These are phyloP conservation scores for Rhynchophorus ferrugineus DNA, from an alignment of 1,140 invertebrate species.

Conservation along the genomic window DNA sequence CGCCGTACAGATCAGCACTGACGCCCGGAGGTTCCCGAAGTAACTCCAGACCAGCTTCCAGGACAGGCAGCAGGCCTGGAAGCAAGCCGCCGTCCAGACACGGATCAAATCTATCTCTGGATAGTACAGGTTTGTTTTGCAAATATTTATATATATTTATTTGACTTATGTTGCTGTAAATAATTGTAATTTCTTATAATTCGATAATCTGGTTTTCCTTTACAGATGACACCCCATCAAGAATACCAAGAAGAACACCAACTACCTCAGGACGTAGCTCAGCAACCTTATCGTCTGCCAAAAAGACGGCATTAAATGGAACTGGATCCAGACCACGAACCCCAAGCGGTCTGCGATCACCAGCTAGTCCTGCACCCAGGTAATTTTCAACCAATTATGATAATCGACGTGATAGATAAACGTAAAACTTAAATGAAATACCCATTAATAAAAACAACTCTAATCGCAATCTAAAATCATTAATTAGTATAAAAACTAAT, in stretches of 20 bases:
- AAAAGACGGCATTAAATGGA: slow-evolving; percentile 43
- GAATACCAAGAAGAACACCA: slow-evolving; percentile 59
- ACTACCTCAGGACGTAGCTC: slow-evolving; percentile 47
- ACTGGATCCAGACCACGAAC: slow-evolving; percentile 57
- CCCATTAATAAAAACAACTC: too few species aligned
- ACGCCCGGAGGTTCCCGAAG: slow-evolving; percentile 64
- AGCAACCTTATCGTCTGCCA: slow-evolving; percentile 46
- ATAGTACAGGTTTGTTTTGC: slow-evolving; percentile 65
- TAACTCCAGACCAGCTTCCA: slow-evolving; percentile 62
- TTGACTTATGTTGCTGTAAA: not conserved
- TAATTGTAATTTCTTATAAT: not conserved
- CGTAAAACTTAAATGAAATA: too few species aligned
- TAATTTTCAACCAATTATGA: slow-evolving; percentile 36
- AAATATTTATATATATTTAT: not conserved
- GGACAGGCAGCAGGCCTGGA: slow-evolving; percentile 71
- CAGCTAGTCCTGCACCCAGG: slow-evolving; percentile 57
- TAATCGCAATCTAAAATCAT: too few species aligned
- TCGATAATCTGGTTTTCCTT: not conserved
- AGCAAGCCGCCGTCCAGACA: slow-evolving; percentile 88
- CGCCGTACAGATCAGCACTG: slow-evolving; percentile 48
- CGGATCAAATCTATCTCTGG: slow-evolving; percentile 84
- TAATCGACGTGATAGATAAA: not conserved
- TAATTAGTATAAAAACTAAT: too few species aligned
- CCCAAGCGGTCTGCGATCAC: slow-evolving; percentile 64
- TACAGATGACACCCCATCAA: slow-evolving; percentile 64